Conservation (phyloP, 2,113 vertebrate species). For the Narcine bancroftii region DNA sequence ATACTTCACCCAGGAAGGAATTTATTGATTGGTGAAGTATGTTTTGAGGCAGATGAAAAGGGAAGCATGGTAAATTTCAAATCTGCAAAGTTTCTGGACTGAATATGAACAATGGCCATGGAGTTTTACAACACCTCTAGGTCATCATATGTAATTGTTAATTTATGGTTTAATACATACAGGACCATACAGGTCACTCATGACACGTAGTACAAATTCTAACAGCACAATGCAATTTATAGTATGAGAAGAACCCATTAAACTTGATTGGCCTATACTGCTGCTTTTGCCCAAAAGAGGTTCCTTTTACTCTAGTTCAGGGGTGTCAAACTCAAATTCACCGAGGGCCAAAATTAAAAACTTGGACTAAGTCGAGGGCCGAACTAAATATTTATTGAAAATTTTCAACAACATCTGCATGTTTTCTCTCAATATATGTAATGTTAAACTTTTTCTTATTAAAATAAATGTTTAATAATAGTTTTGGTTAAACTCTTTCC, state of each 20-base stretch:
- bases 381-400: too few species aligned
- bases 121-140: neutral
- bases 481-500: too few species aligned
- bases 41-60: neutral
- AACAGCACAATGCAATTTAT: neutral
- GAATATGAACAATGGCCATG: neutral
- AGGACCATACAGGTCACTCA: neutral
- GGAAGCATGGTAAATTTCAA: neutral
- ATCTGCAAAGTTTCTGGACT: neutral
- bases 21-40: neutral
- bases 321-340: too few species aligned
- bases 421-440: too few species aligned
- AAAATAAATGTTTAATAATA: too few species aligned
- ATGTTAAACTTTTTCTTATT: too few species aligned
- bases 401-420: too few species aligned
- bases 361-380: too few species aligned
- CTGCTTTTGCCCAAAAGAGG: neutral
- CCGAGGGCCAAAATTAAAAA: too few species aligned
- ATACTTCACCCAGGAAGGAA: too few species aligned
- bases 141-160: neutral
- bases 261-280: neutral
- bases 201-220: neutral
- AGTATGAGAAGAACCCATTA: neutral
- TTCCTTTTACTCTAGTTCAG: neutral
- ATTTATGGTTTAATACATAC: neutral